phyloP scores from a whole-genome alignment of 92 coral and sea anemone genomes.

The Micromussa lordhowensis region DNA sequence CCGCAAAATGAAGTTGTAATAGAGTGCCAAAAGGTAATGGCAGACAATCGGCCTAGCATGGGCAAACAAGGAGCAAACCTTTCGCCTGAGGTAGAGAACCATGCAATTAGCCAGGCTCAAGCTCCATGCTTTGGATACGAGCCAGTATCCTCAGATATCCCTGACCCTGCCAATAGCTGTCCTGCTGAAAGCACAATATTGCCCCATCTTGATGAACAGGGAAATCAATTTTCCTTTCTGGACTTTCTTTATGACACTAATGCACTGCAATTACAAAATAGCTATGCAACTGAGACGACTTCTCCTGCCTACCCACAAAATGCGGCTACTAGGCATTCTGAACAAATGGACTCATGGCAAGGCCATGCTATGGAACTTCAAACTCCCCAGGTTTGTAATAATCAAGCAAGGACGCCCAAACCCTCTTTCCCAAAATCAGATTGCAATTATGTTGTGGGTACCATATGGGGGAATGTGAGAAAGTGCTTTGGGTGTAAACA shows the following conservation, averaged over 20 bases:
- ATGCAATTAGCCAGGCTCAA: conserved; percentile 8
- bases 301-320: not conserved
- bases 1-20: conserved; percentile 43
- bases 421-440: conserved; percentile 40
- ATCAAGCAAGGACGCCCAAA: not conserved
- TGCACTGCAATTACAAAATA: not conserved
- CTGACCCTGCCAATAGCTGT: not conserved
- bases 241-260: conserved; percentile 1
- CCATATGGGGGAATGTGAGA: conserved; percentile 66
- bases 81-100: not conserved
- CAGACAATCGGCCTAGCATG: conserved; percentile 8
- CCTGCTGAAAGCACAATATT: not conserved
- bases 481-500: conserved; percentile 48
- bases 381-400: conserved; percentile 9
- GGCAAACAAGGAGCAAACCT: not conserved
- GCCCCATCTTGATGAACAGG: not conserved
- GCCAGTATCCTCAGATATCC: not conserved
- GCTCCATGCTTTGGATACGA: not conserved
- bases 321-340: not conserved
- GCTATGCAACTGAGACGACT: not conserved
- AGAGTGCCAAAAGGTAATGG: conserved; percentile 30
- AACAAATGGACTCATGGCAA: conserved; percentile 1
- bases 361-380: not conserved
- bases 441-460: conserved; percentile 42
- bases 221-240: no score